Percentiles rank a stretch among this genome's conserved stretches.
Evolutionary conservation across 2,797 vertebrate species (phyloP).

Genomic region (Xyrichtys novacula): DNA sequence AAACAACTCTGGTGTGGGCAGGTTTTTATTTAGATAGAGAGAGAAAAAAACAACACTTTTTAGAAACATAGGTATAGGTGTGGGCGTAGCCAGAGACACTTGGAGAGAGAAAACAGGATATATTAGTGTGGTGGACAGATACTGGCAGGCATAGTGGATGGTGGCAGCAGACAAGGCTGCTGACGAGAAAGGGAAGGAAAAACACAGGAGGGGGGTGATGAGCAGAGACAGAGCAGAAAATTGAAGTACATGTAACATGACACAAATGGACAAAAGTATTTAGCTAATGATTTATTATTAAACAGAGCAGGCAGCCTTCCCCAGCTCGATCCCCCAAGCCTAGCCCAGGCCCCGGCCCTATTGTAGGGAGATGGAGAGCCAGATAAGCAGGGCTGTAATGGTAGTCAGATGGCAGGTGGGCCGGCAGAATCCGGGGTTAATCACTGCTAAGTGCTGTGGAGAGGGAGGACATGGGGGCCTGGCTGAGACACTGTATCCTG

Average conservation of each 20-base stretch:
- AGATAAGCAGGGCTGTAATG: conserved; percentile 87
- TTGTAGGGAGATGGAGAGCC: conserved; percentile 84
- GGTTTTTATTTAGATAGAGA: no score
- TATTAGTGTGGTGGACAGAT: conserved; percentile 44
- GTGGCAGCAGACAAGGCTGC: conserved; percentile 42
- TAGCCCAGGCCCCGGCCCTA: conserved; percentile 75
- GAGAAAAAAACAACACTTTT: conserved; percentile 8
- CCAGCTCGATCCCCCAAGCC: conserved; percentile 74
- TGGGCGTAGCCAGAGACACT: no score
- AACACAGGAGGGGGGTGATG: conserved; percentile 36
- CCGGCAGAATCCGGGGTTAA: conserved; percentile 84
- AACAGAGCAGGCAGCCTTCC: conserved; percentile 80
- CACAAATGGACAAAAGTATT: conserved; percentile 90
- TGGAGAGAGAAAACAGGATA: no score
- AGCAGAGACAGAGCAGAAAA: conserved; percentile 82
- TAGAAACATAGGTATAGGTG: no score
- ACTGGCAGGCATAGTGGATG: conserved; percentile 41
- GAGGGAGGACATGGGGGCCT: conserved; percentile 76
- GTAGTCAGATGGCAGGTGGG: conserved; percentile 89
- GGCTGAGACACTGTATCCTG: conserved; percentile 83
- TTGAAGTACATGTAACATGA: conserved; percentile 88
- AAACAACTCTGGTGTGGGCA: no score
- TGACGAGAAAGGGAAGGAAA: conserved; percentile 39
- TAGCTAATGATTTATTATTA: conserved; percentile 91
- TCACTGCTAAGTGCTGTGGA: conserved; percentile 89